These are phyloP conservation scores for Stramonita haemastoma DNA, from an alignment of 2,888 invertebrate genomes.

Conservation along the genomic window DNA sequence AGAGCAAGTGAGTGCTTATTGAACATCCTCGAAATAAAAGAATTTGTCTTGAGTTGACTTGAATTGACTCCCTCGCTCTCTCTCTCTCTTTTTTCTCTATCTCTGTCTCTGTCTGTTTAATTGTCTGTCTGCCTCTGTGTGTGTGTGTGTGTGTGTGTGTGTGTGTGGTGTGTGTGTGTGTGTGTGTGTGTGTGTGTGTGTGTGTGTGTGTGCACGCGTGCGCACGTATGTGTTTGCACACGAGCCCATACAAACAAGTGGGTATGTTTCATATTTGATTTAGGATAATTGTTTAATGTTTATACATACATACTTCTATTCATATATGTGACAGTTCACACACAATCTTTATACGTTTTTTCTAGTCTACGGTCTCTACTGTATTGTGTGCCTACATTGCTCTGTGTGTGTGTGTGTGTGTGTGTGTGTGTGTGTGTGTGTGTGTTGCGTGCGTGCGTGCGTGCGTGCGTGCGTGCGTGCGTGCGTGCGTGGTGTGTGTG, in stretches of 20 bases:
- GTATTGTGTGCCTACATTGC: neutral
- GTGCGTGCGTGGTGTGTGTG: slow-evolving; percentile 2
- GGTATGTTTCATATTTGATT: too few relatives aligned
- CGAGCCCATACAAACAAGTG: too few relatives aligned
- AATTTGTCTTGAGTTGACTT: too few relatives aligned
- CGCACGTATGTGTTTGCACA: neutral
- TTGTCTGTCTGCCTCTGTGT: neutral
- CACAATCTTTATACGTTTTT: neutral
- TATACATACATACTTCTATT: neutral
- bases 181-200: neutral
- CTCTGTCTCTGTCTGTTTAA: neutral
- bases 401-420: slow-evolving; percentile 14
- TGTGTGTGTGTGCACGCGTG: neutral
- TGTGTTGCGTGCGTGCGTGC: too few relatives aligned
- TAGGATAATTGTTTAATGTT: neutral
- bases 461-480: neutral
- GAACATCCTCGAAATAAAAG: too few relatives aligned
- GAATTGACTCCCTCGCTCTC: neutral
- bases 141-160: neutral
- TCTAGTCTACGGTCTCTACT: neutral
- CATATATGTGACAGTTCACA: neutral
- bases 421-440: neutral
- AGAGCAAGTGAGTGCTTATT: too few relatives aligned
- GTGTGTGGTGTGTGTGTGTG: neutral
- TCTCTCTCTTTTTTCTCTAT: neutral